Conservation (phyloP, 2,888 invertebrate species). For the Anticlea derivata region DNA sequence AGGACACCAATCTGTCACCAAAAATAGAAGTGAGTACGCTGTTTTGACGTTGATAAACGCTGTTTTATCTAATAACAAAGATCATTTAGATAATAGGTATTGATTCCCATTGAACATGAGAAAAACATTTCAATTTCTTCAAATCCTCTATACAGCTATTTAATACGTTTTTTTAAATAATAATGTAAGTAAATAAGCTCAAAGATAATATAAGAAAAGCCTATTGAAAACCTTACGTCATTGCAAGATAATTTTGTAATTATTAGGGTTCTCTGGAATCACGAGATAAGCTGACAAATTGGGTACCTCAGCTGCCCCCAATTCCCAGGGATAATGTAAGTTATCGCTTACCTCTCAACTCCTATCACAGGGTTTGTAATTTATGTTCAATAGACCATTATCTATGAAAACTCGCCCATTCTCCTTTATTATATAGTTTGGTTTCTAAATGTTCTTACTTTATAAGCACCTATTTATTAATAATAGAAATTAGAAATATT, state of each 20-base stretch:
- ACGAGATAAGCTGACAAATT: conserved; percentile 30
- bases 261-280: conserved; percentile 25
- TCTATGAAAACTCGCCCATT: conserved; percentile 10
- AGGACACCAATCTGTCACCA: too few relatives aligned
- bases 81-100: conserved; percentile 1
- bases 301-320: conserved; percentile 11
- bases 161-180: too few relatives aligned
- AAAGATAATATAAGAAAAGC: too few relatives aligned
- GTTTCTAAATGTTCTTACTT: not conserved
- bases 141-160: too few relatives aligned
- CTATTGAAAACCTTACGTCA: not conserved
- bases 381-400: conserved; percentile 18
- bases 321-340: conserved; percentile 23
- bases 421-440: conserved; percentile 10
- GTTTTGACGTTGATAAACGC: not conserved
- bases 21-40: too few relatives aligned
- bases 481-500: too few relatives aligned
- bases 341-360: conserved; percentile 23
- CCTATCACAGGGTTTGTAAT: conserved; percentile 20
- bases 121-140: too few relatives aligned
- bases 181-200: too few relatives aligned
- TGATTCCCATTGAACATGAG: not conserved
- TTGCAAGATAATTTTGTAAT: conserved; percentile 25
- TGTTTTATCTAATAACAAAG: conserved; percentile 2
- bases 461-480: too few relatives aligned